These are phyloP conservation scores for Aspiorhynchus laticeps DNA, from an alignment of 2,113 vertebrate species.

Conservation along the genomic window DNA sequence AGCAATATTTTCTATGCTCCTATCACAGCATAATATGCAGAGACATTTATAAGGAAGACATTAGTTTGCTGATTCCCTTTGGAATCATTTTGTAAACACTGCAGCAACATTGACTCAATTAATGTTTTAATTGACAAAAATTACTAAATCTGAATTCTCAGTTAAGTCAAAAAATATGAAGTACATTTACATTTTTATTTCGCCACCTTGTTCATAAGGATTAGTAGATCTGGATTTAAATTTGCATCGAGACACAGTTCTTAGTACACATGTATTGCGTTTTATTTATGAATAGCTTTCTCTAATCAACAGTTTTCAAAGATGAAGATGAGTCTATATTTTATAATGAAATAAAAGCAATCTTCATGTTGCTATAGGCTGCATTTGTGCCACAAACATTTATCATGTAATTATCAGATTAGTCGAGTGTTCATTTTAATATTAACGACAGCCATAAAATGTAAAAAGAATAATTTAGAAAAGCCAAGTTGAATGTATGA, in stretches of 20 bases:
- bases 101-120: background rate
- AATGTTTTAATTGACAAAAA: no score
- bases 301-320: background rate
- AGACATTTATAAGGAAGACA: background rate
- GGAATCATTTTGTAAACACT: background rate
- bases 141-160: no score
- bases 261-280: background rate
- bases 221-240: background rate
- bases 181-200: background rate
- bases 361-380: conserved; percentile 1
- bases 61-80: background rate
- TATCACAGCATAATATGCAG: background rate
- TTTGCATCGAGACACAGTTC: background rate
- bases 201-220: background rate
- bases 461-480: conserved; percentile 11
- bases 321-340: conserved; percentile 2
- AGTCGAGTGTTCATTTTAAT: conserved; percentile 31
- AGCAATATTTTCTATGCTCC: background rate
- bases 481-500: background rate
- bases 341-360: conserved; percentile 29
- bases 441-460: conserved; percentile 26
- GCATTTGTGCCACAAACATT: conserved; percentile 15
- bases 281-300: conserved; percentile 20
- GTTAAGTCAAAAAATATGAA: background rate
- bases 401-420: conserved; percentile 28